Evolutionary conservation across 2,888 invertebrate species (phyloP).

Genomic region (Sinodicranocentrus sp.): DNA sequence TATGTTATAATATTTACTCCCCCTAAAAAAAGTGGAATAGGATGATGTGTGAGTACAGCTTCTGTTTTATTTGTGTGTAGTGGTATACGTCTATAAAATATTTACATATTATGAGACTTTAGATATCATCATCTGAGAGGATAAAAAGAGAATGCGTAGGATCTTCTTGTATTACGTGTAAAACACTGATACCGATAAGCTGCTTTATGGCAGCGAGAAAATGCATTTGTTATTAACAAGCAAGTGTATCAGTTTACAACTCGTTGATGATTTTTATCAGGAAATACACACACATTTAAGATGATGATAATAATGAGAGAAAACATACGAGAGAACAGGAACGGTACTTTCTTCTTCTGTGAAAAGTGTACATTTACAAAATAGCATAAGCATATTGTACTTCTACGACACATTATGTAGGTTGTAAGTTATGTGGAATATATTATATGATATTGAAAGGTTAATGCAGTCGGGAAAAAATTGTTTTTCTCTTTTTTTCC

Average conservation of each 20-base stretch:
- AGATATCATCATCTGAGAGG: no score
- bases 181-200: not conserved
- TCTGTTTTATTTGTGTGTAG: not conserved
- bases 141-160: not conserved
- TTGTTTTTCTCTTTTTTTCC: not conserved
- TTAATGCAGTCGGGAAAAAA: not conserved
- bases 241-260: not conserved
- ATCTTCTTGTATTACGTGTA: not conserved
- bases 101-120: no score
- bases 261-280: not conserved
- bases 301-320: not conserved
- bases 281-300: not conserved
- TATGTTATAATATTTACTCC: no score
- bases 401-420: not conserved
- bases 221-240: not conserved
- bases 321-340: slow-evolving; percentile 25
- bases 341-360: slow-evolving; percentile 61
- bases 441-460: not conserved
- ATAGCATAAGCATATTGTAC: not conserved
- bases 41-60: not conserved
- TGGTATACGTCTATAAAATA: not conserved
- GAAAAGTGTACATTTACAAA: slow-evolving; percentile 59
- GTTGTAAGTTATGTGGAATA: not conserved
- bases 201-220: not conserved
- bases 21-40: no score